Conservation (phyloP, 2,888 invertebrate species). For the Phyto melanocephala region DNA sequence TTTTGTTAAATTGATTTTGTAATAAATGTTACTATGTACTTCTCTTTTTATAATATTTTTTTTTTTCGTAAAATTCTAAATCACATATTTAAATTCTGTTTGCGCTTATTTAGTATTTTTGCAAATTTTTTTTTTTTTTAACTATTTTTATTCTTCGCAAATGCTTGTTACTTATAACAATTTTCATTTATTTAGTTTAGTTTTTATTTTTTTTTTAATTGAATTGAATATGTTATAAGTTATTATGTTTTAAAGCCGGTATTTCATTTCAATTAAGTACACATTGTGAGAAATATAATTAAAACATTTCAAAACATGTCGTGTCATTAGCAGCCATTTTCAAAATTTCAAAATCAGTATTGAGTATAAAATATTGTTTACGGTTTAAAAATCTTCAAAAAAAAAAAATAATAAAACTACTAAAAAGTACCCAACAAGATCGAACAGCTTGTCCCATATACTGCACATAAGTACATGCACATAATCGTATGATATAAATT, state of each 20-base stretch:
- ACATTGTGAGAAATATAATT: background rate
- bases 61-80: conserved; percentile 7
- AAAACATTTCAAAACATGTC: conserved; percentile 38
- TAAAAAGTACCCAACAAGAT: too few relatives aligned
- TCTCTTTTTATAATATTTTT: conserved; percentile 10
- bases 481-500: too few relatives aligned
- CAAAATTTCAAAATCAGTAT: background rate
- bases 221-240: too few relatives aligned
- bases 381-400: too few relatives aligned
- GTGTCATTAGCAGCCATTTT: conserved; percentile 20
- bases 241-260: too few relatives aligned
- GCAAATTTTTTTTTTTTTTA: background rate
- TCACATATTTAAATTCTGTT: conserved; percentile 46
- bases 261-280: conserved; percentile 6
- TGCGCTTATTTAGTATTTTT: conserved; percentile 24
- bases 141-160: conserved; percentile 15
- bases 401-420: too few relatives aligned
- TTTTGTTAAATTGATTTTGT: conserved; percentile 31
- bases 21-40: conserved; percentile 41
- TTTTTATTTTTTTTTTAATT: too few relatives aligned
- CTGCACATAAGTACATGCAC: too few relatives aligned
- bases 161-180: conserved; percentile 25
- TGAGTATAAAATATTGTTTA: conserved; percentile 21
- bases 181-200: conserved; percentile 23
- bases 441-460: too few relatives aligned